phyloP scores from a whole-genome alignment of 1,140 invertebrate species.

The Phocides pigmalion region DNA sequence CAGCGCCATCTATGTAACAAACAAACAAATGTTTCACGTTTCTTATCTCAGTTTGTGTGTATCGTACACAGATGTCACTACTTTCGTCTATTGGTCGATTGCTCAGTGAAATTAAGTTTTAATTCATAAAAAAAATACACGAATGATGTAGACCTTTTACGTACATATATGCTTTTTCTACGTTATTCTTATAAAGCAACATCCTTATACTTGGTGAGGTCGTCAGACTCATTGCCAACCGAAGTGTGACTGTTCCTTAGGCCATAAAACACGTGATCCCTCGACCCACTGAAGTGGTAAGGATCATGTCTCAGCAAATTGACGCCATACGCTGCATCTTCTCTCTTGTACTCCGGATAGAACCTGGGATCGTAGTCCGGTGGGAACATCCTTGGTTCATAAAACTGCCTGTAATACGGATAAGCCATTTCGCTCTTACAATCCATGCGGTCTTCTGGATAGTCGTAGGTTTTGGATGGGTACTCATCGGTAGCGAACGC shows the following conservation, averaged over 20 bases:
- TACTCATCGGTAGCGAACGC: slow-evolving; percentile 72
- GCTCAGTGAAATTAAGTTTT: no score
- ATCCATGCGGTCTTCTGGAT: slow-evolving; percentile 64
- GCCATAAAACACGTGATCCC: slow-evolving; percentile 75
- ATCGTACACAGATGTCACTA: no score
- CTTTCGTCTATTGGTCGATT: no score
- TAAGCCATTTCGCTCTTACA: slow-evolving; percentile 77
- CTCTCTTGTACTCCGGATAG: slow-evolving; percentile 64
- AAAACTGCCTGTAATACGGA: slow-evolving; percentile 62
- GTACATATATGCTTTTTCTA: neutral
- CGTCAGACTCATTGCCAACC: slow-evolving; percentile 82
- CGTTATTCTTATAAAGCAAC: slow-evolving; percentile 66
- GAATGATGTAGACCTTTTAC: no score
- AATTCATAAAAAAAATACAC: no score
- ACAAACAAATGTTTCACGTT: no score
- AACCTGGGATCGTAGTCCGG: slow-evolving; percentile 72
- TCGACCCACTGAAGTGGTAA: slow-evolving; percentile 68
- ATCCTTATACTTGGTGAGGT: slow-evolving; percentile 82
- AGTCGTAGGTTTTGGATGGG: slow-evolving; percentile 66
- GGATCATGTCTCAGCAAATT: slow-evolving; percentile 74
- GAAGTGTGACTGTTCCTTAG: slow-evolving; percentile 80
- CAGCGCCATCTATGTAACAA: no score
- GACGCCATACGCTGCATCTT: slow-evolving; percentile 67
- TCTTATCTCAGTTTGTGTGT: no score
- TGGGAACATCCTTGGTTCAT: slow-evolving; percentile 66